phyloP scores from a whole-genome alignment of 2,888 invertebrate genomes.

The Neoascia interrupta region DNA sequence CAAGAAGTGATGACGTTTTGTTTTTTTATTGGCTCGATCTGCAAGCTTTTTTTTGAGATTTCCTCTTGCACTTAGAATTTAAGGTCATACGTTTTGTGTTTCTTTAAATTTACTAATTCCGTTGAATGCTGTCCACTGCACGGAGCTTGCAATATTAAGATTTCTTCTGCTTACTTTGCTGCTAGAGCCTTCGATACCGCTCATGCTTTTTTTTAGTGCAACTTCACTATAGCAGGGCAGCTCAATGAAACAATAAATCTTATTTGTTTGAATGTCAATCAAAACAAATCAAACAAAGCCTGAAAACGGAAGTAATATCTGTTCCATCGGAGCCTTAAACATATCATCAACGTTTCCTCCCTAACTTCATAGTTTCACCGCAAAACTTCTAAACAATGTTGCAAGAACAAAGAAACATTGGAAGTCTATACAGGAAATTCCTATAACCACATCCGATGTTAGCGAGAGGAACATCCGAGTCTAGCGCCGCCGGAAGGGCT shows the following conservation, averaged over 20 bases:
- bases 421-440: slow-evolving; percentile 46
- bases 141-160: too few species aligned
- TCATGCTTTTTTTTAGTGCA: too few species aligned
- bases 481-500: not conserved
- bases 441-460: slow-evolving; percentile 52
- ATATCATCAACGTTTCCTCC: slow-evolving; percentile 59
- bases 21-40: too few species aligned
- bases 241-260: slow-evolving; percentile 9
- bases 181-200: too few species aligned
- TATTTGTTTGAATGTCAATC: slow-evolving; percentile 52
- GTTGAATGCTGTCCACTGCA: too few species aligned
- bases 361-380: slow-evolving; percentile 30
- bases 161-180: too few species aligned
- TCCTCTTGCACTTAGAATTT: too few species aligned
- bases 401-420: slow-evolving; percentile 61
- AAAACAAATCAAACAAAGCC: slow-evolving; percentile 16
- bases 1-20: too few species aligned
- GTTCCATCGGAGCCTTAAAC: slow-evolving; percentile 54
- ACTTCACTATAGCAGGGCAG: too few species aligned
- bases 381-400: slow-evolving; percentile 65
- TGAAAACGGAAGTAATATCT: slow-evolving; percentile 64
- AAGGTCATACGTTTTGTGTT: too few species aligned
- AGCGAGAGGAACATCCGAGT: not conserved
- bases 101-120: too few species aligned
- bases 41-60: too few species aligned